Evolutionary conservation across 2,888 invertebrate genomes (phyloP).

Genomic region (Blastobasis adustella): DNA sequence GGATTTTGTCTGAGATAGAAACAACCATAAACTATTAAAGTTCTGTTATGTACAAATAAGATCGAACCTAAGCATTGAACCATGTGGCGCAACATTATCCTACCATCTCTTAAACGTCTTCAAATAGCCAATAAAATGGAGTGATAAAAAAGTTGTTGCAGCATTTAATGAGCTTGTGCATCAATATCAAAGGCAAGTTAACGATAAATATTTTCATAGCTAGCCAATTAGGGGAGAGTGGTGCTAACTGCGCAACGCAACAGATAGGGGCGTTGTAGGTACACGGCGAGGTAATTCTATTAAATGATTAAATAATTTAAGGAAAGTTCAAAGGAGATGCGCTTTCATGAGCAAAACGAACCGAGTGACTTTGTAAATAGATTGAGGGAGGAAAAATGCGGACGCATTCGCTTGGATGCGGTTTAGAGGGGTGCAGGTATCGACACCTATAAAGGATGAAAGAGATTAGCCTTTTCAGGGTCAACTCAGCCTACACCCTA

Average conservation of each 20-base stretch:
- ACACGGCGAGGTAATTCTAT: conserved; percentile 61
- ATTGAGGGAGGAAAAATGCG: conserved; percentile 45
- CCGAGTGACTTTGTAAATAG: conserved; percentile 57
- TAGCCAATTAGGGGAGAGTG: conserved; percentile 51
- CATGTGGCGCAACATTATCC: too few species aligned
- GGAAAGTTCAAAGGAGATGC: conserved; percentile 68
- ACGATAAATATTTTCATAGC: conserved; percentile 51
- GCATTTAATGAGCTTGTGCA: conserved; percentile 11
- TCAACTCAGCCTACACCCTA: too few species aligned
- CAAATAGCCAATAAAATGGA: not conserved
- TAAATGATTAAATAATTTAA: conserved; percentile 72
- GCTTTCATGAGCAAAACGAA: conserved; percentile 64
- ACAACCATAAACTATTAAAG: too few species aligned
- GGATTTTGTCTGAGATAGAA: too few species aligned
- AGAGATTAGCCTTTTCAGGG: too few species aligned
- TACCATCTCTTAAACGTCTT: too few species aligned
- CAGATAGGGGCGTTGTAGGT: conserved; percentile 51
- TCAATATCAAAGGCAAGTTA: conserved; percentile 32
- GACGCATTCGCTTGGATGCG: conserved; percentile 42
- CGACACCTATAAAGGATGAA: not conserved
- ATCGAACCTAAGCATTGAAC: too few species aligned
- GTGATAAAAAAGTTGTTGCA: not conserved
- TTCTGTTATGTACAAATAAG: too few species aligned
- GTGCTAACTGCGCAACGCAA: conserved; percentile 43
- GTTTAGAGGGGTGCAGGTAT: conserved; percentile 14